A percentile compares a stretch with the other conserved stretches of the same genome.
Evolutionary conservation across 2,888 invertebrate species (phyloP).

Genomic region (Xylophagus ater): DNA sequence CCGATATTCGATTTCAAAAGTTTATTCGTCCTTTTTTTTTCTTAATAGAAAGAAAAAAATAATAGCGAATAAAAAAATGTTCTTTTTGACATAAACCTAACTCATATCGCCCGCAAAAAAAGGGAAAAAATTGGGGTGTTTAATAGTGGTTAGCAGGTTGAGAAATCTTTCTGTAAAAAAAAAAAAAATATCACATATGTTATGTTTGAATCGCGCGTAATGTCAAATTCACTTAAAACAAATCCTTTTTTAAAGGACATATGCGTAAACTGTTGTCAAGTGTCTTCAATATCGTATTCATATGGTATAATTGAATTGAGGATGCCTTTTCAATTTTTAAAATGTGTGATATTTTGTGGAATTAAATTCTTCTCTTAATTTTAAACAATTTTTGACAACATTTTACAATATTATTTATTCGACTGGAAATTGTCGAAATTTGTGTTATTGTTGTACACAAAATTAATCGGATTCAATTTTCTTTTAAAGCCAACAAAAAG

Average conservation of each 20-base stretch:
- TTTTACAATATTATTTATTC: too few relatives aligned
- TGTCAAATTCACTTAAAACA: conserved; percentile 11
- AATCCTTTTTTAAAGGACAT: conserved; percentile 11
- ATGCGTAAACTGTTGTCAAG: conserved; percentile 14
- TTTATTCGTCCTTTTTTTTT: too few relatives aligned
- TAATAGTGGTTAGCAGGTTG: conserved; percentile 5
- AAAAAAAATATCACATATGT: too few relatives aligned
- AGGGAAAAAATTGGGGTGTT: conserved; percentile 1
- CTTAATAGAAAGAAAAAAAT: too few relatives aligned
- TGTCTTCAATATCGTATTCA: not conserved
- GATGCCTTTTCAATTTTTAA: not conserved
- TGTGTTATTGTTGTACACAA: too few relatives aligned
- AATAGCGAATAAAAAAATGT: conserved; percentile 1
- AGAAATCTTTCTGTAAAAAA: conserved; percentile 1
- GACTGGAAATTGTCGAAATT: too few relatives aligned
- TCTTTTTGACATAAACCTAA: too few relatives aligned
- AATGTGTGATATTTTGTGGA: not conserved
- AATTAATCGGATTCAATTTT: too few relatives aligned
- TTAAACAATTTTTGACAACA: too few relatives aligned
- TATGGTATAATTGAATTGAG: not conserved
- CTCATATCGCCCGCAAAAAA: conserved; percentile 8
- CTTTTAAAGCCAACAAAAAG: too few relatives aligned
- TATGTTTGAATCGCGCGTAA: conserved; percentile 4
- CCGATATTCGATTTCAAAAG: too few relatives aligned
- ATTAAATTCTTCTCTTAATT: not conserved